Conservation (phyloP, 2,113 vertebrate genomes). For the Campylorhamphus procurvoides region DNA sequence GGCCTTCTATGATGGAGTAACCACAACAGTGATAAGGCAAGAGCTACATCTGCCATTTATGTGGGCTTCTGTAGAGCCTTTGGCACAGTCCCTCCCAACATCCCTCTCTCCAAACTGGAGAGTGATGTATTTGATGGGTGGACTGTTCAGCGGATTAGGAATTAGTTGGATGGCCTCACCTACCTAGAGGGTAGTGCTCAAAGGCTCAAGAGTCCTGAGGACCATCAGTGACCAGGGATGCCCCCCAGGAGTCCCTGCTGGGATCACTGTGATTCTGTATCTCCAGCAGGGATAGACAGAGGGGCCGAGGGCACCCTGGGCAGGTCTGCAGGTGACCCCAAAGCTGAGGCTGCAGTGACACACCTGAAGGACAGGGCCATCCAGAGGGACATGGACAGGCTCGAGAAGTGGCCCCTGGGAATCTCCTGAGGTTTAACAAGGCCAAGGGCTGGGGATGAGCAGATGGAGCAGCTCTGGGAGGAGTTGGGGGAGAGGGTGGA, state of each 20-base stretch:
- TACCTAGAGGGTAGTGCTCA: neutral
- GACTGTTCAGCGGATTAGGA: neutral
- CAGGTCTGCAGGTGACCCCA: neutral
- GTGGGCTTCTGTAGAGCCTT: neutral
- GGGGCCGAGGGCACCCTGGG: neutral
- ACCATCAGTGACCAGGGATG: neutral
- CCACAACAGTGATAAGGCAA: neutral
- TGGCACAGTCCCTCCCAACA: neutral
- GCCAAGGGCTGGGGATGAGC: neutral
- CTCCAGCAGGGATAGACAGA: neutral
- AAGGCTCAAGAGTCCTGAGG: neutral
- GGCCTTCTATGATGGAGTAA: neutral
- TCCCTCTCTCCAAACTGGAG: neutral
- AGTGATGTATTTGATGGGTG: neutral
- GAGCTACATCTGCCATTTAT: neutral
- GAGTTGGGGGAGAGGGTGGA: neutral
- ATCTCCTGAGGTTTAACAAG: neutral
- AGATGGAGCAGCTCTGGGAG: neutral
- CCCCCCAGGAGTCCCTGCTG: accelerated
- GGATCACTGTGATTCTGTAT: neutral
- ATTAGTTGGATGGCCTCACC: neutral
- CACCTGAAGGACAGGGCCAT: accelerated
- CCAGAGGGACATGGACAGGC: neutral
- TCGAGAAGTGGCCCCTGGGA: accelerated
- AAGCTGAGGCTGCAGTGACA: neutral